Evolutionary conservation across 2,113 vertebrate genomes (phyloP).

Genomic region (Neolamprologus kungweensis): DNA sequence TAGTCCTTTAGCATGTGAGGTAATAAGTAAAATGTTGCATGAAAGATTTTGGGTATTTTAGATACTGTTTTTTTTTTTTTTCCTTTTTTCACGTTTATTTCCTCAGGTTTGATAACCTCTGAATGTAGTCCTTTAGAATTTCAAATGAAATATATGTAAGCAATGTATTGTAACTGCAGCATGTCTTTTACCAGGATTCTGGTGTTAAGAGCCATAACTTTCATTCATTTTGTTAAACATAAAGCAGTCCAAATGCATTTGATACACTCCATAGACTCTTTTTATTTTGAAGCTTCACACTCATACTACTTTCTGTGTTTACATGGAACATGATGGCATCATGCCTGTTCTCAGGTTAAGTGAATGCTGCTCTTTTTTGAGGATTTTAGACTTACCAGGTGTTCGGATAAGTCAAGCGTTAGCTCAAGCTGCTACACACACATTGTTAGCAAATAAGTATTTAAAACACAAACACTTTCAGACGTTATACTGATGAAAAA

Average conservation of each 20-base stretch:
- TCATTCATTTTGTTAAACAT: not conserved
- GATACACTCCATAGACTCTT: not conserved
- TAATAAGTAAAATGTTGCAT: not conserved
- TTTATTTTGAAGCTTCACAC: not conserved
- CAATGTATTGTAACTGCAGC: not conserved
- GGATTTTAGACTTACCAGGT: not conserved
- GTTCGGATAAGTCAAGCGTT: not conserved
- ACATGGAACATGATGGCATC: not conserved
- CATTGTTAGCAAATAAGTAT: not conserved
- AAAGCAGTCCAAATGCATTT: not conserved
- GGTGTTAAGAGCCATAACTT: not conserved
- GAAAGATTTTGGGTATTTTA: not conserved
- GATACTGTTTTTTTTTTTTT: fast-evolving
- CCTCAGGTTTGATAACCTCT: not conserved
- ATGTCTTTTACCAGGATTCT: not conserved
- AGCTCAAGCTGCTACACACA: not conserved
- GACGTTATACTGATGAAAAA: not conserved
- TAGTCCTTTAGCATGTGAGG: not conserved
- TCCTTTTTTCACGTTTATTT: not conserved
- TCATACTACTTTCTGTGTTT: not conserved
- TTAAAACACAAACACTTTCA: not conserved
- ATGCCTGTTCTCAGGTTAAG: too few species aligned
- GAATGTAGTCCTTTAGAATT: not conserved
- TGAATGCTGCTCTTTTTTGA: not conserved
- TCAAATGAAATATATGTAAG: not conserved